Base-by-base conservation (phyloP, 1,140 invertebrate species). In the Bombus haemorrhoidalis region DNA sequence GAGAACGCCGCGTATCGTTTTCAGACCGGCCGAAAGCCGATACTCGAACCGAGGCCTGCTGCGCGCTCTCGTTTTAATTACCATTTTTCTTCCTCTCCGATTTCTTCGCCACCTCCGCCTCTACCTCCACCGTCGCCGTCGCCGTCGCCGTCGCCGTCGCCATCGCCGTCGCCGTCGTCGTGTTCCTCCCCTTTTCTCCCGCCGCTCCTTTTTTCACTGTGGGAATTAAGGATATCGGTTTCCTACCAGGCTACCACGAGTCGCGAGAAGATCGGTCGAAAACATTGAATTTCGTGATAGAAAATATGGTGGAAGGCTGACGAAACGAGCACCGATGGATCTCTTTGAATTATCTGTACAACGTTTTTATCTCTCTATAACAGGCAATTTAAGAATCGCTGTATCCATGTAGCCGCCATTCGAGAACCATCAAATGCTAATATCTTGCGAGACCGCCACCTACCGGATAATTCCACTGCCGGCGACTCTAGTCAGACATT, bases 11-110 rank as follows among this genome's bases (percentile, higher is more conserved):
- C 91, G 91, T 93, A 93, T 93, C 91, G 84, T 91, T 94, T 94
- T 92, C 91, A 91, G 86, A 91, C 91, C 83, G 81, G 89, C 85
- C 68, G 92, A 90, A 93, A 93, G 86, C 77, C 86, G 90, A 93
- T 91, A 92, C 89, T 83, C 41, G 72, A 91, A 87, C 77, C 90
- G 86, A 92, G 92, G 91, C 86, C 85, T 89, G 77, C 87, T 83
- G 53, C 62, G 88, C 87, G 86, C 76, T 91, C 89, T 92, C 86
- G 89, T 91, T 92, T 91, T 92, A 90, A 91, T 92, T 92, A 92
- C 81, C 86, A 91, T 90, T 89, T 91, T 91, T 91, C 83, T 88
- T 91, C 89, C 81, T 91, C 89, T 92, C 90, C 88, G 76, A 91
- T 93, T 92, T 93, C 86, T 85, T 89, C 81, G 47, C 68, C 83